Evolutionary conservation across 2,888 invertebrate species (phyloP), one percentile per base, ranked within the genome.

Genomic region (Trissonchulus latispiculum): DNA sequence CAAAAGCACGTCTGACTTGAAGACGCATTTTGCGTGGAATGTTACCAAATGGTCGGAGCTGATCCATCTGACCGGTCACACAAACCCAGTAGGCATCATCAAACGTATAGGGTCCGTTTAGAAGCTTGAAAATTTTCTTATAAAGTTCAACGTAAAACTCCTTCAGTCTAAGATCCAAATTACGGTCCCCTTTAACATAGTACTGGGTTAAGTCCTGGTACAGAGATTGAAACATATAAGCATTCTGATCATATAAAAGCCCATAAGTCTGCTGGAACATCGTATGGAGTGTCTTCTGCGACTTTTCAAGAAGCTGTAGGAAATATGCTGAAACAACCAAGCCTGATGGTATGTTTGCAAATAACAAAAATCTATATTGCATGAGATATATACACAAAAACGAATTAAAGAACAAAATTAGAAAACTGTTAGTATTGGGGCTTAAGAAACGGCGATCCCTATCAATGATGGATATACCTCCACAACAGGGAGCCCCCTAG

Each of bases 191-290:
- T 36, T 68, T 32, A 32, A 36, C 33, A 68, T 94, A 95, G 84
- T 95, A 96, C 81, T 89, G 89, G 84, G 94, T 93, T 78, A 96
- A 87, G 81, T 94, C 91, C 77, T 88, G 88, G 85, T 95, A 96
- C 76, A 96, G 88, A 83, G 93, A 91, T 76, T 90, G 90, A 86
- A 96, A 96, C 68, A 96, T 91, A 82, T 91, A 90, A 18, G 94
- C 89, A 85, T 96, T 93, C 82, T 93, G 91, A 83, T 95, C 91
- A 87, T 96, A 96, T 79, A 95, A 89, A 84, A 93, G 89, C 72
- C 95, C 95, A 86, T 96, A 96, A 0, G 95, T 96, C 78, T 90
- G 88, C 82, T 91, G 91, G 87, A 95, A 96, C 95, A 96, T 95
- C 76, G 90, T 89, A 85, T 96, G 93, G 84, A 96, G 93, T 83